A percentile compares a stretch with the other conserved stretches of the same genome.
Evolutionary conservation across 1,140 invertebrate species (phyloP).

Genomic region (Catajapyx aquilonaris): DNA sequence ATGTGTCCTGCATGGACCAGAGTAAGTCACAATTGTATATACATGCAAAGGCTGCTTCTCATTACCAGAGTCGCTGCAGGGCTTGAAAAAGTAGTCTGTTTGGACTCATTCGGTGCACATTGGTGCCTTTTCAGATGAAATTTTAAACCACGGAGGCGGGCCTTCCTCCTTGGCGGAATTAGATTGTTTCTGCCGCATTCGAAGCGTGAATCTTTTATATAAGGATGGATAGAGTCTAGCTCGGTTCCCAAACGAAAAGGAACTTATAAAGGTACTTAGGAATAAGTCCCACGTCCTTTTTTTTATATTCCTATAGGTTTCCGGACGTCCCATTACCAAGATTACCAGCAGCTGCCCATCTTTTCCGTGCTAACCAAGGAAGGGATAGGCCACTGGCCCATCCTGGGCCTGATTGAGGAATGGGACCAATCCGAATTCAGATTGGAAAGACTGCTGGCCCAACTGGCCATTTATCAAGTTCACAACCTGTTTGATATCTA

Average conservation of each 20-base stretch:
- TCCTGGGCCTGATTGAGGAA: constrained; percentile 18
- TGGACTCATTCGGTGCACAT: too few species aligned
- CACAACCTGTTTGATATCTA: constrained; percentile 27
- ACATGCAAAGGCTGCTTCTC: too few species aligned
- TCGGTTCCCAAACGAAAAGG: constrained; percentile 11
- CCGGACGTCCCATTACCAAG: constrained; percentile 14
- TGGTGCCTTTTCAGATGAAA: too few species aligned
- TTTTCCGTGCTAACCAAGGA: constrained; percentile 19
- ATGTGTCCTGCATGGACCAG: constrained; percentile 28
- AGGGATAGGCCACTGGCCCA: constrained; percentile 27
- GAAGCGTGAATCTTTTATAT: constrained; percentile 1
- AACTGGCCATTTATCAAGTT: constrained; percentile 26
- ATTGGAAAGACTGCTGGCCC: constrained; percentile 24
- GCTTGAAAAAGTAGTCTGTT: too few species aligned
- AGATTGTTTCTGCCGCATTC: neutral
- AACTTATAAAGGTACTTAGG: neutral
- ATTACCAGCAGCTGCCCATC: constrained; percentile 17
- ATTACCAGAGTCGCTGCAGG: too few species aligned
- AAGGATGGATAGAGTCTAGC: constrained; percentile 8
- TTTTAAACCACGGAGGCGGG: constrained; percentile 3
- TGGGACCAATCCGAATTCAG: constrained; percentile 16
- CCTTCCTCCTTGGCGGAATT: neutral
- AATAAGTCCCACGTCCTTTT: neutral
- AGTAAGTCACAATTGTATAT: constrained; percentile 17
- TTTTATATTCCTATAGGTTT: constrained; percentile 6